phyloP scores from a whole-genome alignment of 2,113 vertebrate species.

The Labeo catla region DNA sequence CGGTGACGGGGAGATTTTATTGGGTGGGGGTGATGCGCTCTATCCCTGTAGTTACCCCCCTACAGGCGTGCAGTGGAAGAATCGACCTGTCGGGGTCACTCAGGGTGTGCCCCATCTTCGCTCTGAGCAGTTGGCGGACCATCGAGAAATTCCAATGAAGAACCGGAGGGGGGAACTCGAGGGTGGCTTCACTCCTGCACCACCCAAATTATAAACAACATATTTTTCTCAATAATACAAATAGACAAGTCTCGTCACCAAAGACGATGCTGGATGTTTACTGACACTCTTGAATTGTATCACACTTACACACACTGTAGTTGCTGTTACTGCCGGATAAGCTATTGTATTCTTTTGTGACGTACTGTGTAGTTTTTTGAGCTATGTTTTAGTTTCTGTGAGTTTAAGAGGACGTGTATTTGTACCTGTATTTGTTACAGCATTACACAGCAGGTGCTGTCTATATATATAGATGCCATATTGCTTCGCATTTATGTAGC shows the following conservation, averaged over 20 bases:
- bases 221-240: background rate
- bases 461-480: constrained; percentile 41
- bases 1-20: constrained; percentile 11
- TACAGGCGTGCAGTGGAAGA: constrained; percentile 40
- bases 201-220: constrained; percentile 5
- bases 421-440: constrained; percentile 19
- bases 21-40: background rate
- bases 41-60: constrained; percentile 44
- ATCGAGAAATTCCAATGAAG: constrained; percentile 35
- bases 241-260: constrained; percentile 27
- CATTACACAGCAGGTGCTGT: constrained; percentile 40
- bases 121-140: constrained; percentile 33
- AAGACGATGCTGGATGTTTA: constrained; percentile 50
- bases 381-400: constrained; percentile 11
- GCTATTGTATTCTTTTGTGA: constrained; percentile 44
- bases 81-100: constrained; percentile 55
- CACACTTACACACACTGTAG: background rate
- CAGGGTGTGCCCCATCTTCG: constrained; percentile 52
- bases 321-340: constrained; percentile 46
- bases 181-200: constrained; percentile 10
- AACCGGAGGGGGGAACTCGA: constrained; percentile 40
- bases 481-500: constrained; percentile 46
- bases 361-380: constrained; percentile 12
- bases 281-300: constrained; percentile 44
- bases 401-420: background rate